Evolutionary conservation across 2,113 vertebrate species (phyloP).

Genomic region (Protomyctophum bolini): DNA sequence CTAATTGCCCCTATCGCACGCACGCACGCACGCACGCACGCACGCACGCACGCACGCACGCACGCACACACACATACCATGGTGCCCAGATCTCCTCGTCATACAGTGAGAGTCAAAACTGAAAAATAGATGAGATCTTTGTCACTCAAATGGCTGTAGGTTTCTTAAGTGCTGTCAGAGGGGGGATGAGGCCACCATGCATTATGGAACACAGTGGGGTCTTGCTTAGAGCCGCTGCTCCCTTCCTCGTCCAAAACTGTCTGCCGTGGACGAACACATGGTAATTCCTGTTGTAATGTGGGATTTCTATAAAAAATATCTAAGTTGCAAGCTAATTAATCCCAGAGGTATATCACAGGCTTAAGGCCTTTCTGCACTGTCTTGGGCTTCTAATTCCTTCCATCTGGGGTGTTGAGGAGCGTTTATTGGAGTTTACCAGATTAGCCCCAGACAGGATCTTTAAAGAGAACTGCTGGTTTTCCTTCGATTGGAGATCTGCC

Average conservation of each 20-base stretch:
- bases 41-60: conserved; percentile 1
- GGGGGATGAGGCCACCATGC: conserved; percentile 74
- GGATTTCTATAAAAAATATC: conserved; percentile 68
- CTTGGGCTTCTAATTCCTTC: conserved; percentile 72
- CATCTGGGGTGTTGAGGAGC: conserved; percentile 70
- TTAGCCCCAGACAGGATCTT: conserved; percentile 72
- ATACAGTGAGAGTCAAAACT: conserved; percentile 72
- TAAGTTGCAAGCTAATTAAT: conserved; percentile 81
- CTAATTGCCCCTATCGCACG: conserved; percentile 63
- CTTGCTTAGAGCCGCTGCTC: conserved; percentile 61
- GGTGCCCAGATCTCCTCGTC: conserved; percentile 44
- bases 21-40: conserved; percentile 24
- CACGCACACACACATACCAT: conserved; percentile 12
- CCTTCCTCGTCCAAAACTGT: conserved; percentile 60
- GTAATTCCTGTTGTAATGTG: conserved; percentile 67
- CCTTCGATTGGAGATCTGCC: conserved; percentile 73
- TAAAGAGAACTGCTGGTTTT: conserved; percentile 73
- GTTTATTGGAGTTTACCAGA: conserved; percentile 78
- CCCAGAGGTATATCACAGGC: conserved; percentile 70
- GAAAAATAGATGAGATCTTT: conserved; percentile 83
- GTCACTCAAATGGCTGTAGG: conserved; percentile 80
- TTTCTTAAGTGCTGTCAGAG: conserved; percentile 78
- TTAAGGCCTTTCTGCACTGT: conserved; percentile 67
- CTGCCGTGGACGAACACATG: conserved; percentile 69
- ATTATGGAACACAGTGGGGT: conserved; percentile 72